phyloP scores from a whole-genome alignment of 1,140 invertebrate genomes.

The Heterodera schachtii region DNA sequence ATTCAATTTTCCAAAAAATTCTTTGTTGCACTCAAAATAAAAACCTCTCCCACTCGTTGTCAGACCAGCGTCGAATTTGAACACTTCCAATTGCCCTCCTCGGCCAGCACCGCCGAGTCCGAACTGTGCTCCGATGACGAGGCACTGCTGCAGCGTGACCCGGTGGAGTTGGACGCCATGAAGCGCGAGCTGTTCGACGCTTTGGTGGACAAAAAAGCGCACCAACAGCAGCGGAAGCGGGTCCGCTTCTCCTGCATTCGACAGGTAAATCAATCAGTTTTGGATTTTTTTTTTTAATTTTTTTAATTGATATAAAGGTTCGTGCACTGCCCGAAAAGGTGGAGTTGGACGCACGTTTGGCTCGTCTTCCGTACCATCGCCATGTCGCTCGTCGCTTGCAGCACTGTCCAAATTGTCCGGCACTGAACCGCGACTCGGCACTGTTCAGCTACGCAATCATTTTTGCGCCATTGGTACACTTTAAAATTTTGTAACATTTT shows the following conservation, averaged over 20 bases:
- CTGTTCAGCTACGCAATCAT: constrained; percentile 47
- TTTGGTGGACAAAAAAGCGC: neutral
- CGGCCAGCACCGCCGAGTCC: constrained; percentile 14
- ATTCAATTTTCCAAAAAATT: no score
- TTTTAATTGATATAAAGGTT: constrained; percentile 4
- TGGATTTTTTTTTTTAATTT: no score
- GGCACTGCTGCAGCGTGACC: neutral
- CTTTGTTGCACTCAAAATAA: no score
- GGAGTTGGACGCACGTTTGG: constrained; percentile 37
- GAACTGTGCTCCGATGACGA: constrained; percentile 1
- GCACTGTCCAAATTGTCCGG: constrained; percentile 25
- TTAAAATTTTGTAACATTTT: constrained; percentile 8
- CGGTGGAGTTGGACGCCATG: neutral
- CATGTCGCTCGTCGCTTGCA: neutral
- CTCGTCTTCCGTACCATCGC: constrained; percentile 44
- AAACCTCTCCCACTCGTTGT: no score
- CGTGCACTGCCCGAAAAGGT: constrained; percentile 44
- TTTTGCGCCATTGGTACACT: constrained; percentile 48
- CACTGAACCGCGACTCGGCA: neutral
- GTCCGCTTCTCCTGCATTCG: constrained; percentile 51
- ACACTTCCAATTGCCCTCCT: constrained; percentile 37
- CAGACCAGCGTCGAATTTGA: constrained; percentile 53
- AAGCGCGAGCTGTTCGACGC: constrained; percentile 2
- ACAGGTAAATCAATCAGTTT: constrained; percentile 14
- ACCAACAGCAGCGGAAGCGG: constrained; percentile 30